These are phyloP conservation scores for Drosophila mimetica DNA, from an alignment of 2,888 invertebrate genomes.

Conservation along the genomic window DNA sequence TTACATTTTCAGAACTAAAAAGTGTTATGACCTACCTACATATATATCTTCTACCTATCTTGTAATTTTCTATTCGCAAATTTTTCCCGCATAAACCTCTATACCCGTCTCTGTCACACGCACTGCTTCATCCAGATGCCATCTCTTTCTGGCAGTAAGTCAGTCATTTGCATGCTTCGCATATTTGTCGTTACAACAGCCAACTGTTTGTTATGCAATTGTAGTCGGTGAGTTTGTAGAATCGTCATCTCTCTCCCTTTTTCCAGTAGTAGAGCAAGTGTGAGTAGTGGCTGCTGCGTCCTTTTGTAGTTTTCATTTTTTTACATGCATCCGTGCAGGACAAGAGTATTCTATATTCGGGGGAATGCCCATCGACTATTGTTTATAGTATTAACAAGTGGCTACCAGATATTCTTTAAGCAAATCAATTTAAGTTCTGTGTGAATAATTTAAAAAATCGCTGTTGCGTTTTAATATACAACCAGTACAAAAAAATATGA, in stretches of 20 bases:
- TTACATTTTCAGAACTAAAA: too few species aligned
- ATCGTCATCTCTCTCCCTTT: constrained; percentile 36
- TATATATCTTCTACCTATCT: too few species aligned
- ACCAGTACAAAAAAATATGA: too few species aligned
- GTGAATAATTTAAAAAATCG: too few species aligned
- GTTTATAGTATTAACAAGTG: neutral
- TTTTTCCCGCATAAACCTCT: constrained; percentile 7
- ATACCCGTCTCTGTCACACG: constrained; percentile 14
- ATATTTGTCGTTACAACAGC: constrained; percentile 80
- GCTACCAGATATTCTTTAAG: too few species aligned
- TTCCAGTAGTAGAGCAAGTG: constrained; percentile 1
- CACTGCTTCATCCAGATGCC: constrained; percentile 30
- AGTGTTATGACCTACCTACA: too few species aligned
- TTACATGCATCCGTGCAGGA: neutral
- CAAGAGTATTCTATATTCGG: neutral
- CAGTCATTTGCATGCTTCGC: constrained; percentile 80
- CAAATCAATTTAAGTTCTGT: too few species aligned
- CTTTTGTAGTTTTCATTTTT: constrained; percentile 41
- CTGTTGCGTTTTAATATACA: too few species aligned
- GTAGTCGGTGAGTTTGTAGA: constrained; percentile 70
- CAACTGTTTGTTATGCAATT: constrained; percentile 80
- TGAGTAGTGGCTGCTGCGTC: constrained; percentile 44
- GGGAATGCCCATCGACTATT: neutral
- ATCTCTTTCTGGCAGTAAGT: constrained; percentile 67
- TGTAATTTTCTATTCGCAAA: neutral